Conservation (phyloP, 2,888 invertebrate species). For the Ochropleura leucogaster region DNA sequence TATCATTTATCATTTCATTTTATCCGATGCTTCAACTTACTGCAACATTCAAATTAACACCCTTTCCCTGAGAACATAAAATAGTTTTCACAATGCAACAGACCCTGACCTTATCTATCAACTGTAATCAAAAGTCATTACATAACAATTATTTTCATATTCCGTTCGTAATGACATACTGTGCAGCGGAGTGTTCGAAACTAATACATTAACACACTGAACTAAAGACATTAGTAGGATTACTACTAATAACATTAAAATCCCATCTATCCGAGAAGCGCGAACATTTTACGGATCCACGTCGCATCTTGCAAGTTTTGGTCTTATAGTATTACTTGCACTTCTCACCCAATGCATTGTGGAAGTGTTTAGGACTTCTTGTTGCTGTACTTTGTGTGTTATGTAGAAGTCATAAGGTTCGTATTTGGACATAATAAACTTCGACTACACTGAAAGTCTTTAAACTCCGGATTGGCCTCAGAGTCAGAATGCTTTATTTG, state of each 20-base stretch:
- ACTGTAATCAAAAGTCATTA: conserved; percentile 48
- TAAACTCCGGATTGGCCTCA: too few relatives aligned
- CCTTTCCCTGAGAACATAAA: not conserved
- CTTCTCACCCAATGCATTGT: not conserved
- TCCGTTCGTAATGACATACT: conserved; percentile 52
- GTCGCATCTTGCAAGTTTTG: conserved; percentile 61
- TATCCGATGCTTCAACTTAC: not conserved
- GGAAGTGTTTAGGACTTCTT: not conserved
- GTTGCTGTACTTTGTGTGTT: conserved; percentile 6
- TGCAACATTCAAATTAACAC: not conserved
- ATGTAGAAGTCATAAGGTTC: too few relatives aligned
- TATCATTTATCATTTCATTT: too few relatives aligned
- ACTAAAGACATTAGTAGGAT: conserved; percentile 81
- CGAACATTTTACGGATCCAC: conserved; percentile 54
- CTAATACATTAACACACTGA: conserved; percentile 77
- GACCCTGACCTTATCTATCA: not conserved
- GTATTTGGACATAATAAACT: too few relatives aligned
- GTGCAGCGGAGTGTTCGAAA: conserved; percentile 58
- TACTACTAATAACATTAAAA: conserved; percentile 83
- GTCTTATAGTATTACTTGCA: conserved; percentile 33
- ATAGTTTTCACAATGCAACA: conserved; percentile 6
- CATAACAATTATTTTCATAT: conserved; percentile 56
- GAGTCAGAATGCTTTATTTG: too few relatives aligned
- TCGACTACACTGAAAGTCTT: too few relatives aligned
- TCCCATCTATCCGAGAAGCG: conserved; percentile 76